These are phyloP conservation scores for Sinodicranocentrus sp. DNA, from an alignment of 2,888 invertebrate species.

Conservation along the genomic window DNA sequence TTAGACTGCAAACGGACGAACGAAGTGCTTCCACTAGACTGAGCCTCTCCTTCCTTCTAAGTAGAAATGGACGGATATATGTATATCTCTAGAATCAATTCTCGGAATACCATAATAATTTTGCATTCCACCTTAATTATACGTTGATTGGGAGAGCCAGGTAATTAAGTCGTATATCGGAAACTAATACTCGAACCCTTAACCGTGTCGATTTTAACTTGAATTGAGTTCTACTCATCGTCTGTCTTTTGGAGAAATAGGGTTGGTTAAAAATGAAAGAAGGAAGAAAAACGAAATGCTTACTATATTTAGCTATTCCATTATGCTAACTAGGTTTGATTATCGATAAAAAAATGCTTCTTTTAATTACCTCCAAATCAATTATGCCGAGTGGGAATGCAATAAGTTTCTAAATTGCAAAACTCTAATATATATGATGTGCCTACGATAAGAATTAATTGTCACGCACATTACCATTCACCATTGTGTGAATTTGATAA, in stretches of 20 bases:
- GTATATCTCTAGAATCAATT: constrained; percentile 35
- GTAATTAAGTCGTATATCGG: constrained; percentile 47
- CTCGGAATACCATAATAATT: constrained; percentile 39
- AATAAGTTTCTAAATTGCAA: too few relatives aligned
- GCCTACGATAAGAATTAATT: too few relatives aligned
- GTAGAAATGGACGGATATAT: not conserved
- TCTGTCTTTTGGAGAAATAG: not conserved
- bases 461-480: too few relatives aligned
- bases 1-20: constrained; percentile 10
- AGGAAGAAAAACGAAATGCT: not conserved
- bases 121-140: constrained; percentile 55
- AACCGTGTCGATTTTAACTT: too few relatives aligned
- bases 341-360: not conserved
- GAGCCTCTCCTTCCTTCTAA: not conserved
- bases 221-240: too few relatives aligned
- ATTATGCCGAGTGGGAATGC: too few relatives aligned
- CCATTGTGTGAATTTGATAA: too few relatives aligned
- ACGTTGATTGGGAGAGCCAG: constrained; percentile 47
- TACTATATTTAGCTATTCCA: constrained; percentile 31
- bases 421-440: too few relatives aligned
- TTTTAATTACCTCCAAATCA: not conserved
- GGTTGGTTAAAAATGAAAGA: not conserved
- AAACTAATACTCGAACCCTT: too few relatives aligned
- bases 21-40: constrained; percentile 1
- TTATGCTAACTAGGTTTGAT: constrained; percentile 6